Evolutionary conservation across 1,140 invertebrate species (phyloP), one percentile per base, ranked within the genome.

Genomic region (Oryzaephilus surinamensis): DNA sequence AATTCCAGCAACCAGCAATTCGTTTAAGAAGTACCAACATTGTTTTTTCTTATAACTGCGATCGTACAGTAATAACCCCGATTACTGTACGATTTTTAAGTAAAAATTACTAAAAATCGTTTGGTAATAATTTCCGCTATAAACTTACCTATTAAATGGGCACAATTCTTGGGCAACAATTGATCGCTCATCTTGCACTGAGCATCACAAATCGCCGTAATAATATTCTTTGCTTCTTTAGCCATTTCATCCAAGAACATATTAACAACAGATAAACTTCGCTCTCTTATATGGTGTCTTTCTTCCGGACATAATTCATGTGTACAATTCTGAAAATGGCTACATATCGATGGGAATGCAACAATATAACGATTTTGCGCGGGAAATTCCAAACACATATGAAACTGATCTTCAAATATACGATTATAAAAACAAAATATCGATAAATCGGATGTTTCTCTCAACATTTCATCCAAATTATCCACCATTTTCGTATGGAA

Each of bases 401-500:
- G 92, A 59, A 97, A 97, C 60, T 97, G 91, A 58, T 94, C 90
- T 58, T 97, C 93, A 68, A 97, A 97, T 59, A 94, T 84, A 70
- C 90, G 90, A 52, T 80, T 94, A 58, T 96, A 97, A 62, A 98
- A 98, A 60, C 89, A 98, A 57, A 97, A 98, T 41, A 98, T 80
- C 0, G 92, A 97, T 5, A 99, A 67, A 70, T 99, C 95, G 1
- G 92, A 96, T 13, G 91, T 94, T 66, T 99, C 95, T 2, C 86
- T 82, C 40, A 99, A 69, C 58, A 98, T 85, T 62, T 98, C 92
- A 66, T 98, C 94, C n/a, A 99, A 68, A 65, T 90, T 91, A 60
- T 99, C 97, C 8, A 99, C 92, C 79, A 98, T 93, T 65, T 94
- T 94, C 0, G 95, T 92, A 60, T 99, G 97, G 58, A 97, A 99